Evolutionary conservation across 2,113 vertebrate genomes (phyloP), one percentile per base, ranked within the genome.

Genomic region (Solea solea): DNA sequence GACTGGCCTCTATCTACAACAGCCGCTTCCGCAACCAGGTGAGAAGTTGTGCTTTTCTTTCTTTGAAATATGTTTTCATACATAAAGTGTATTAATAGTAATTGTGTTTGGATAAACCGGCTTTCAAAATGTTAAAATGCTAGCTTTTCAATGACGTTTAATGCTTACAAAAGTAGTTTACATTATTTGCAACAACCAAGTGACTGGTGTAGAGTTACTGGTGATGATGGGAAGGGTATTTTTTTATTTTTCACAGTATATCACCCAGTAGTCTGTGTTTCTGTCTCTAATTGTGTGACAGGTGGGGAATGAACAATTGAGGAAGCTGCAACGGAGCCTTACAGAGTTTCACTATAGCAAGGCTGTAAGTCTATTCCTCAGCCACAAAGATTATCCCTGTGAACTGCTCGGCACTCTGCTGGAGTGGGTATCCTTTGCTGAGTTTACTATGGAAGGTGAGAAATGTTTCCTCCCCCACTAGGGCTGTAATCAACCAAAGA

Each of bases 1-100:
- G 97, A 73, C 94, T 99, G 84, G 98, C 96, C 2, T 99, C 98
- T 0, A 98, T 99, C 97, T 98, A 98, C 87, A 97, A 99, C 92
- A 99, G 96, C 63, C 98, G 96, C 85, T 95, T 97, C 86, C 93
- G 98, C 69, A 99, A 99, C 80, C 98, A 99, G 96, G 98, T 98
- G 27, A 2, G 66, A 64, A 74, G 52, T 53, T 13, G 13, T 41
- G 3, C 12, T 14, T 48, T 10, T 13, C 5, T 48, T 48, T 45
- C 12, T 9, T 45, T 9, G 44, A 8, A 8, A 13, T 9, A 2
- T 9, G 44, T 34, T 34, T 34, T 34, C 34, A 21, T 21, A 21
- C 21, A 21, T 21, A 21, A 21, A 21, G 21, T 21, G 21, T 21
- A 21, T 21, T 21, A 21, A 21, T 21, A 21, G 21, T 21, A 21